Evolutionary conservation across 2,888 invertebrate genomes (phyloP).

Genomic region (Heteromurus nitidus): DNA sequence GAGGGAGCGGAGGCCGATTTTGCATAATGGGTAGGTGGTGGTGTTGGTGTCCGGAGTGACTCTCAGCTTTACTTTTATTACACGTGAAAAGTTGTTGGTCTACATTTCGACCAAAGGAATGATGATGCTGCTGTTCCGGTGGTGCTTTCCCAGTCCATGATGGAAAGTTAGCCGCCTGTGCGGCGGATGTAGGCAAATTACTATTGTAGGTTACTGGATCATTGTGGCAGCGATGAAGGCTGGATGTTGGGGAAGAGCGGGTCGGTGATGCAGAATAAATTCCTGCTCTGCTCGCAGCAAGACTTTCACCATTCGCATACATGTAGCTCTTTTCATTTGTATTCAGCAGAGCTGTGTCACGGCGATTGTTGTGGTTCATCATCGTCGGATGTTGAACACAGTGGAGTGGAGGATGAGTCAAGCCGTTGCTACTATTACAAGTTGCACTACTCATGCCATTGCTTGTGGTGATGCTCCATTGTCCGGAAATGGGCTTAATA

Average conservation of each 20-base stretch:
- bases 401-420: constrained; percentile 20
- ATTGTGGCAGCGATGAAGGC: background rate
- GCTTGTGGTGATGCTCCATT: constrained; percentile 27
- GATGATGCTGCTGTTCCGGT: background rate
- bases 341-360: constrained; percentile 12
- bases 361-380: constrained; percentile 22
- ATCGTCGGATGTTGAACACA: constrained; percentile 13
- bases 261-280: background rate
- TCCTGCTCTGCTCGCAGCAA: background rate
- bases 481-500: constrained; percentile 38
- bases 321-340: constrained; percentile 23
- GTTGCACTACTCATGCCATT: constrained; percentile 2
- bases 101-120: background rate
- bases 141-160: constrained; percentile 18
- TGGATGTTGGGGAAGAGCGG: background rate
- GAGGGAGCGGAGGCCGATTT: constrained; percentile 2
- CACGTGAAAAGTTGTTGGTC: constrained; percentile 14
- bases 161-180: constrained; percentile 4
- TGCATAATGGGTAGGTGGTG: constrained; percentile 27
- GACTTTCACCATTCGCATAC: too few species aligned
- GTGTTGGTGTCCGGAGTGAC: background rate
- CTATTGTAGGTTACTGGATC: constrained; percentile 43
- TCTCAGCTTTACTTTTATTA: constrained; percentile 19
- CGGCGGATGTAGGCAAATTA: background rate
- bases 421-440: constrained; percentile 11